Conservation (phyloP, 2,113 vertebrate species). For the Scopus umbretta region DNA sequence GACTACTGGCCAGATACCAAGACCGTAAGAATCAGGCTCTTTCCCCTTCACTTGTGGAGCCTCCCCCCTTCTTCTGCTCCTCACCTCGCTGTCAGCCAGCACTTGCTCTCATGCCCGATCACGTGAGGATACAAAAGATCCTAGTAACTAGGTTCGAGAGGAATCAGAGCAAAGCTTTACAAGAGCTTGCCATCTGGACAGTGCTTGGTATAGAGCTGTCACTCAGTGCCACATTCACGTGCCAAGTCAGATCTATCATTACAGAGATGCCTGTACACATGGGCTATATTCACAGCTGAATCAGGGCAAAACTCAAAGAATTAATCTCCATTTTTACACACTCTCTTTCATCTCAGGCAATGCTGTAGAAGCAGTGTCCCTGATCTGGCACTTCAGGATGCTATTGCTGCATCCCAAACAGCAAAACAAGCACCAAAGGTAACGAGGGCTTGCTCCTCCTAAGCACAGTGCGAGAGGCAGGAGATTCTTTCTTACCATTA, state of each 20-base stretch:
- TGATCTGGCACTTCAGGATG: neutral
- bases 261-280: neutral
- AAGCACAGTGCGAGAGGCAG: neutral
- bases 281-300: neutral
- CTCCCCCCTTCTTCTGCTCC: neutral
- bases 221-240: neutral
- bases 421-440: neutral
- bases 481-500: neutral
- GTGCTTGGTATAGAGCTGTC: neutral
- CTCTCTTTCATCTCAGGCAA: neutral
- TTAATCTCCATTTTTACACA: neutral
- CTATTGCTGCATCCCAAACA: neutral
- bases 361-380: neutral
- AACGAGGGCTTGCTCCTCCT: neutral
- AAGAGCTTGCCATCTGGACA: constrained; percentile 3
- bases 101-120: neutral
- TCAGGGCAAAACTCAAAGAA: neutral
- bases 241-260: neutral
- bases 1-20: neutral
- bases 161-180: neutral
- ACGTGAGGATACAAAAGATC: neutral
- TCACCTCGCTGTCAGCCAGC: neutral
- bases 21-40: neutral
- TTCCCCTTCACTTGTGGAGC: neutral
- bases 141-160: neutral